Percentiles rank a stretch among this genome's conserved stretches.
phyloP scores from a whole-genome alignment of 2,113 vertebrate genomes.

The Okapia johnstoni region DNA sequence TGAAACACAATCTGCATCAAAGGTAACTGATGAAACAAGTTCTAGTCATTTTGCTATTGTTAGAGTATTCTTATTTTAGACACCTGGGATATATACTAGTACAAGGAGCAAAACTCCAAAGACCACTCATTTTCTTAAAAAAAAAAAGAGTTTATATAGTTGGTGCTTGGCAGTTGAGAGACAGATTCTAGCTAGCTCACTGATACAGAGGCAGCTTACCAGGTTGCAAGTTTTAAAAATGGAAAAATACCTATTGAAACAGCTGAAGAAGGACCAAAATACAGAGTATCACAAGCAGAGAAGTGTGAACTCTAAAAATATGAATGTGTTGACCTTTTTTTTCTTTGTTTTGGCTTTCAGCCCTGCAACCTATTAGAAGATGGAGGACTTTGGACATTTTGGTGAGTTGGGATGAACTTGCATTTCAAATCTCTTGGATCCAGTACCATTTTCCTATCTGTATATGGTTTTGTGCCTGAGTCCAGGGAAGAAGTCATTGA shows the following conservation, averaged over 20 bases:
- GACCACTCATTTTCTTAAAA: neutral
- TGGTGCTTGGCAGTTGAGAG: constrained; percentile 32
- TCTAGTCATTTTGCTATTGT: constrained; percentile 11
- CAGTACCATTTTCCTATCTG: neutral
- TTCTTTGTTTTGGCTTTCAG: neutral
- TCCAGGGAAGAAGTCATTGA: neutral
- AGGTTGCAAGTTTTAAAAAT: constrained; percentile 64
- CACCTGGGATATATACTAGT: neutral
- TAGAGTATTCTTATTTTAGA: constrained; percentile 41
- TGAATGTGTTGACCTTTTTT: neutral
- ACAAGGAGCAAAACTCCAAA: neutral
- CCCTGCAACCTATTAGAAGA: neutral
- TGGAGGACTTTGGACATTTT: neutral
- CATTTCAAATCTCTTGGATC: neutral
- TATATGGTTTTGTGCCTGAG: neutral
- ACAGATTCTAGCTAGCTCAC: constrained; percentile 42
- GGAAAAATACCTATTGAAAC: constrained; percentile 53
- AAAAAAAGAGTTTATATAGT: constrained; percentile 34
- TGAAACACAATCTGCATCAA: constrained; percentile 39
- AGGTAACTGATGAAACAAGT: neutral
- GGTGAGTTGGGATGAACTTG: neutral
- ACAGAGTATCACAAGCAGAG: neutral
- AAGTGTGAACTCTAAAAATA: neutral
- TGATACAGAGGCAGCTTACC: constrained; percentile 50
- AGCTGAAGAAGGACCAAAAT: constrained; percentile 41